phyloP scores from a whole-genome alignment of 2,797 vertebrate species.

The Dryobates pubescens region DNA sequence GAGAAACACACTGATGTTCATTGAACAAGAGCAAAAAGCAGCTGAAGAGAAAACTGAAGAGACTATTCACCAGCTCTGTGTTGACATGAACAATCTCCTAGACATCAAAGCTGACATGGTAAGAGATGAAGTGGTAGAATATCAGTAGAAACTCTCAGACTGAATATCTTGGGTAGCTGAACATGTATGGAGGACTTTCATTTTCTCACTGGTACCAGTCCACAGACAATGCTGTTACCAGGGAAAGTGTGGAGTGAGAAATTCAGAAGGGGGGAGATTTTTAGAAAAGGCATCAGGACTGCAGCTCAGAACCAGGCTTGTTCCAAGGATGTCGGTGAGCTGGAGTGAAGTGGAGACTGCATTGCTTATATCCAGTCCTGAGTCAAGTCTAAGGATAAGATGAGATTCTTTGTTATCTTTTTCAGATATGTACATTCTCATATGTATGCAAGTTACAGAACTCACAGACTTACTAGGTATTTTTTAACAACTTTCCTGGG shows the following conservation, averaged over 20 bases:
- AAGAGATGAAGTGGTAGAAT: constrained; percentile 4
- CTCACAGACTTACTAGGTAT: not conserved
- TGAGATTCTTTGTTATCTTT: not conserved
- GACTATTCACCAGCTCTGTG: not conserved
- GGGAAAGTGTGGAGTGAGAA: not conserved
- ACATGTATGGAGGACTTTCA: not conserved
- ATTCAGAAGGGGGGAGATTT: not conserved
- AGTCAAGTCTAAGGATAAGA: not conserved
- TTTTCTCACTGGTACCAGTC: not conserved
- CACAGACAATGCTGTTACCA: not conserved
- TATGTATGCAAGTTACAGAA: not conserved
- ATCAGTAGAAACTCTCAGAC: not conserved
- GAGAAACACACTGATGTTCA: constrained; percentile 40
- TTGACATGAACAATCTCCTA: not conserved
- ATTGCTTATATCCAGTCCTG: not conserved
- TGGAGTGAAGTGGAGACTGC: not conserved
- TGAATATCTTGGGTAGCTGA: not conserved
- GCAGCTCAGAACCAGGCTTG: not conserved
- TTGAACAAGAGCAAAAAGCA: constrained; percentile 41
- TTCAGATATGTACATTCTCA: not conserved
- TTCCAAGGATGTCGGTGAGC: not conserved
- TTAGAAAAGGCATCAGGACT: not conserved
- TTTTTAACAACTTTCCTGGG: not conserved
- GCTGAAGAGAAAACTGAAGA: constrained; percentile 18
- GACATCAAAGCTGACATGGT: constrained; percentile 3